phyloP scores from a whole-genome alignment of 2,888 invertebrate genomes.

The Clostera curtula region DNA sequence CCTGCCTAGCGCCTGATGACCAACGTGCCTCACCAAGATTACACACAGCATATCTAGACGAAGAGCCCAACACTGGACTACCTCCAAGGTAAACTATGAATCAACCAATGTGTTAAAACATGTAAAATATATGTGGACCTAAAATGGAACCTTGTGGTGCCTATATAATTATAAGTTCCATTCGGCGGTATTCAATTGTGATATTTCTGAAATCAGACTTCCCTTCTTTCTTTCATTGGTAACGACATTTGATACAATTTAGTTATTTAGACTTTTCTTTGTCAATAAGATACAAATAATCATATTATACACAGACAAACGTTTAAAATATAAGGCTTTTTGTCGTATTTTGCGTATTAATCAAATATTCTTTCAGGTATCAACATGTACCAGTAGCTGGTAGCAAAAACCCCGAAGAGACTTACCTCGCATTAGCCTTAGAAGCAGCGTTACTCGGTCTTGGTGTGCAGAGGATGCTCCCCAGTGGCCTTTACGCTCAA shows the following conservation, averaged over 20 bases:
- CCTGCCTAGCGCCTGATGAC: constrained; percentile 83
- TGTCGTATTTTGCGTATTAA: no score
- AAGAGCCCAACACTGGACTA: constrained; percentile 63
- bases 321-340: no score
- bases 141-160: neutral
- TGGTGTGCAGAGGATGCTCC: constrained; percentile 86
- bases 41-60: constrained; percentile 73
- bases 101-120: neutral
- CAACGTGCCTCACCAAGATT: constrained; percentile 75
- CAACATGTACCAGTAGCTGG: constrained; percentile 86
- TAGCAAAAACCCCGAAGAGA: constrained; percentile 82
- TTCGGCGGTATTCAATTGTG: no score
- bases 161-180: constrained; percentile 3
- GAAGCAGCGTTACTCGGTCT: constrained; percentile 87
- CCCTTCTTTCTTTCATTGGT: no score
- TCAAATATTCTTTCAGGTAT: constrained; percentile 78
- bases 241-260: no score
- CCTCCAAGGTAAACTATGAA: constrained; percentile 64
- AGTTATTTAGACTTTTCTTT: no score
- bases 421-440: constrained; percentile 83
- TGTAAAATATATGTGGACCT: neutral
- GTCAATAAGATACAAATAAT: no score
- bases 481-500: constrained; percentile 86
- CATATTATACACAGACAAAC: no score
- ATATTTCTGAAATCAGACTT: no score